phyloP scores from a whole-genome alignment of 2,113 vertebrate genomes.

The Petrocephalus zakoni region DNA sequence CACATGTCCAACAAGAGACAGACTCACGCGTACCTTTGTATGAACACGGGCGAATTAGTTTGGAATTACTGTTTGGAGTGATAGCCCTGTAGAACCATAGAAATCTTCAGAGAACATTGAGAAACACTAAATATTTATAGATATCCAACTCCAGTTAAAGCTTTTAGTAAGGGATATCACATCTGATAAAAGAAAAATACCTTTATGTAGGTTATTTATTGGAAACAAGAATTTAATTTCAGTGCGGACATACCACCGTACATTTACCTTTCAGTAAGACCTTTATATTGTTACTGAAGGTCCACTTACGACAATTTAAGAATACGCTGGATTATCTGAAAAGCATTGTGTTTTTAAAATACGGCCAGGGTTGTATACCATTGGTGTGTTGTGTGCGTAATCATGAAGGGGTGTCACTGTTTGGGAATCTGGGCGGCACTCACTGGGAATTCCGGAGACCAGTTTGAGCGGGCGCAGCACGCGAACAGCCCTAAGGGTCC shows the following conservation, averaged over 20 bases:
- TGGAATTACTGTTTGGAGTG: background rate
- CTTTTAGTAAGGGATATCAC: background rate
- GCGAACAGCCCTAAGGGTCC: constrained; percentile 84
- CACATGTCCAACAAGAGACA: background rate
- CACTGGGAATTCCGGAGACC: constrained; percentile 94
- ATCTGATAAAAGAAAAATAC: background rate
- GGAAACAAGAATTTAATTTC: too few relatives aligned
- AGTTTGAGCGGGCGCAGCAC: constrained; percentile 91
- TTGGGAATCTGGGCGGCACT: background rate
- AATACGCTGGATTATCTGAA: background rate
- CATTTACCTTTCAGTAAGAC: background rate
- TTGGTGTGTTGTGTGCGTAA: background rate
- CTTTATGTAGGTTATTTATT: too few relatives aligned
- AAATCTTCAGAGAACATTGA: background rate
- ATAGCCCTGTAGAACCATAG: background rate
- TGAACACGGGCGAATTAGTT: background rate
- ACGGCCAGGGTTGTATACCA: background rate
- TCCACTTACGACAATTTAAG: background rate
- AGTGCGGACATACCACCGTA: too few relatives aligned
- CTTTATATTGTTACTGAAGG: background rate
- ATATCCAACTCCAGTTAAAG: background rate
- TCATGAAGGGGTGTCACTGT: background rate
- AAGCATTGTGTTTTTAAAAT: background rate
- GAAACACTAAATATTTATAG: background rate
- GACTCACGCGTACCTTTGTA: rapidly evolving